Evolutionary conservation across 1,140 invertebrate species (phyloP), one percentile per base, ranked within the genome.

Genomic region (Triops longicaudatus): DNA sequence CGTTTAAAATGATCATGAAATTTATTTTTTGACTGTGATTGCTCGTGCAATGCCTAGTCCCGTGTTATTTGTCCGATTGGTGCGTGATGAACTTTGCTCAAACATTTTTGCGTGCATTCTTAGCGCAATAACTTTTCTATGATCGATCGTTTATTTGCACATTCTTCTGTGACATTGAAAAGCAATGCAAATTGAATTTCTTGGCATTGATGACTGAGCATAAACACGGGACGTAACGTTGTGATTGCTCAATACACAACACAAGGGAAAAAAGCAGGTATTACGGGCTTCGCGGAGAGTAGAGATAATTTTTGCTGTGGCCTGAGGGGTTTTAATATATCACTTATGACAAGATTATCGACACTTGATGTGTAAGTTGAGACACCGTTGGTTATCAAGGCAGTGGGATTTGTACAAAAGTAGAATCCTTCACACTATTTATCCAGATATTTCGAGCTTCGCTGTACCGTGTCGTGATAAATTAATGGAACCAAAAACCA

Each of bases 201-300:
- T 63, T 63, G 50, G 50, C 50, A 63, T 63, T 63, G 50, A 22
- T 63, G 50, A 63, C 50, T 63, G 50, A 63, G 50, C 50, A 63
- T 63, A 63, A 63, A 63, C 50, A 63, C 50, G 50, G 50, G 14
- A 63, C 50, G 17, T 63, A 63, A 63, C 50, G 50, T 63, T 63
- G 50, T 22, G 50, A 63, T 22, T 63, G 50, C 50, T 63, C 50
- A 63, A 63, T 63, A 63, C 50, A 63, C 50, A 63, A 17, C 14
- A 63, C 50, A 63, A 63, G 22, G 50, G 50, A 22, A 63, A 63
- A 63, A 22, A 63, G 50, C 50, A 63, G 22, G 11, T 63, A 63
- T 63, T 63, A 9, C 50, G 22, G 50, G 50, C 17, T 63, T 17
- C 14, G 22, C 50, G 50, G 50, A 63, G 50, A 22, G 9, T 63